Percentiles rank a stretch among this genome's conserved stretches.
These are phyloP conservation scores for Iphiclides podalirius DNA, from an alignment of 2,888 invertebrate genomes.

Conservation along the genomic window DNA sequence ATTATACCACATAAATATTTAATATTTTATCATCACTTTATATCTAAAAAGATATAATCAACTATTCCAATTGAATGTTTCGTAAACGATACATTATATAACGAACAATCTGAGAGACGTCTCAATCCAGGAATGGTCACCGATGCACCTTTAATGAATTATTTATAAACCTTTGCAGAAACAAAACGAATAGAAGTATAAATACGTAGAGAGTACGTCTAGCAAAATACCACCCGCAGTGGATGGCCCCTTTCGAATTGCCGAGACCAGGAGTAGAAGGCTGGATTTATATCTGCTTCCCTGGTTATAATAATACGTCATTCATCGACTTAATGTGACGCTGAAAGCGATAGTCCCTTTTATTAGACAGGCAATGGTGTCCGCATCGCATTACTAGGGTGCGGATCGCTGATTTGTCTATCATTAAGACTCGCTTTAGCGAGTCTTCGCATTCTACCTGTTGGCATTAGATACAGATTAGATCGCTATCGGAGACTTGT, in stretches of 20 bases:
- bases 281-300: conserved; percentile 24
- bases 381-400: conserved; percentile 25
- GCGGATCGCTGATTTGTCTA: background rate
- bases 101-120: too few relatives aligned
- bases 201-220: conserved; percentile 9
- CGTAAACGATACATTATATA: too few relatives aligned
- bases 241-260: conserved; percentile 16
- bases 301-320: conserved; percentile 31
- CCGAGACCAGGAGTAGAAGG: conserved; percentile 14
- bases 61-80: too few relatives aligned
- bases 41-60: too few relatives aligned
- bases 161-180: too few relatives aligned
- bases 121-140: too few relatives aligned
- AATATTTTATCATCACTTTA: too few relatives aligned
- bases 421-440: conserved; percentile 26
- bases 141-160: too few relatives aligned
- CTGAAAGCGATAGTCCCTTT: conserved; percentile 24
- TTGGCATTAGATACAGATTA: conserved; percentile 8
- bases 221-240: conserved; percentile 24
- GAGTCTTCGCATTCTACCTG: conserved; percentile 13
- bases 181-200: too few relatives aligned
- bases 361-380: conserved; percentile 27
- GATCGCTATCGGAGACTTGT: background rate
- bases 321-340: conserved; percentile 31
- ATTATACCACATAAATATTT: too few relatives aligned